Conservation (phyloP, 2,888 invertebrate species). For the Aphrophora alni region DNA sequence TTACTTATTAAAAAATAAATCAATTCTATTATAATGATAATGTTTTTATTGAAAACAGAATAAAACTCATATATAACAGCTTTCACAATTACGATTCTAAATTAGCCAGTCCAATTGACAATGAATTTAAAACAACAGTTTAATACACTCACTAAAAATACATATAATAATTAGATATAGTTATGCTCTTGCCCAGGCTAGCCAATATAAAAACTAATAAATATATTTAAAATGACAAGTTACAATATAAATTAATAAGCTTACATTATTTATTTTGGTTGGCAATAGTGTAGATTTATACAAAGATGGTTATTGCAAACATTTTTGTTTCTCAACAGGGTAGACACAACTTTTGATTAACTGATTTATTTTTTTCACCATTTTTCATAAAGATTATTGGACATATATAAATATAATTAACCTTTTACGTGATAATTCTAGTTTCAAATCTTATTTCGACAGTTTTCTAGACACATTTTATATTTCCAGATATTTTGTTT, state of each 20-base stretch:
- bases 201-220: neutral
- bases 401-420: too few species aligned
- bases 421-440: too few species aligned
- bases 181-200: neutral
- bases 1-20: too few species aligned
- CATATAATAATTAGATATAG: neutral
- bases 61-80: constrained; percentile 1
- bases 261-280: neutral
- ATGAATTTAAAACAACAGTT: neutral
- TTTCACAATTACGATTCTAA: neutral
- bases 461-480: too few species aligned
- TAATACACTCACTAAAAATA: constrained; percentile 1
- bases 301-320: neutral
- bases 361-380: too few species aligned
- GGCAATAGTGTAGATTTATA: neutral
- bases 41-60: neutral
- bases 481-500: too few species aligned
- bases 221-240: neutral
- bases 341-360: too few species aligned
- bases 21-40: neutral
- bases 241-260: neutral
- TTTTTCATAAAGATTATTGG: too few species aligned
- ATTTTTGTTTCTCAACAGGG: too few species aligned
- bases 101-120: neutral
- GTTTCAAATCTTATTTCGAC: too few species aligned